Base-by-base conservation (phyloP, 2,888 invertebrate species). In the Antheraea assamensis region DNA sequence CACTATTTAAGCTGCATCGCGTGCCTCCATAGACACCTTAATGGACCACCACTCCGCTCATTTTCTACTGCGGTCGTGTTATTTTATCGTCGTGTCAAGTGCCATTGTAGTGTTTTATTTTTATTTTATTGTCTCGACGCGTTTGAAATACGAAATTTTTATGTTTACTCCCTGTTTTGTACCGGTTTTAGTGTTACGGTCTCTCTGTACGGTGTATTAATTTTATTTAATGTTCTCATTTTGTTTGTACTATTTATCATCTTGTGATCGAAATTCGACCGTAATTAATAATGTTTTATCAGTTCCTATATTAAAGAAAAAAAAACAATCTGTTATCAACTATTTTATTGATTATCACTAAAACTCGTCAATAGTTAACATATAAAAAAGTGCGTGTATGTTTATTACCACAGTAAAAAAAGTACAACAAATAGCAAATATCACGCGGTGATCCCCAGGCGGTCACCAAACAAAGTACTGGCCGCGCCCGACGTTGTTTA, bases 21-120 rank as follows among this genome's bases (percentile, higher is more conserved):
- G 72, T 72, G 83, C 84, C 83, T 84, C 81, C 81, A 78, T 80
- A 84, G 87, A 87, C 88, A 88, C 89, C 87, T 88, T 90, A 91
- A 91, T 90, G 90, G 89, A 79, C 84, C 81, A 81, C 84, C 86
- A 88, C 88, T 90, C 87, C 87, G 87, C 89, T 88, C 88, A 88
- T 90, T 89, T 88, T 87, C 86, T 84, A 84, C 84, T 79, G 85
- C 78, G 82, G 78, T 85, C 84, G 83, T 83, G 84, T 85, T 89
- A 88, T 88, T 89, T 87, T 87, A 88, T 87, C 86, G 87, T 79
- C 81, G 84, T 88, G 87, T 87, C 88, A 87, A 86, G 87, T 82
- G 76, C 79, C 80, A 82, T 83, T 82, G 80, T 83, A 71, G 76
- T 42, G 79, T 78, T 82, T 85, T 87, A 82, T 82, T 84, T 82